Base-by-base conservation (phyloP, 37 sponge, comb jelly and placozoan species). In the Halisarca cf. caerulea region DNA sequence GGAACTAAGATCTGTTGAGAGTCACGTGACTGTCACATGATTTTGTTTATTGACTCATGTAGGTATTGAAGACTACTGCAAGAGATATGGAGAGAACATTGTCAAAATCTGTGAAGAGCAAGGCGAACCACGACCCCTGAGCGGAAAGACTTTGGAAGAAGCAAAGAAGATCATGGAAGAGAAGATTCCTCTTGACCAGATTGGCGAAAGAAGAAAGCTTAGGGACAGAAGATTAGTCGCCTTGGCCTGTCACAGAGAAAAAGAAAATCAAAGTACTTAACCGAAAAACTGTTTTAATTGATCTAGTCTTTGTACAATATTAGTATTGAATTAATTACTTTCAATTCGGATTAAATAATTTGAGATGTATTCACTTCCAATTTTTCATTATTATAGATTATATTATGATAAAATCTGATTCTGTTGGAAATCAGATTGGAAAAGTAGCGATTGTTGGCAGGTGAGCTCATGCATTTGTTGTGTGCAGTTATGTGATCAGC, bases 21-120 rank as follows among this genome's bases (percentile, higher is more conserved):
- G 24, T 23, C 64, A 62, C 30, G 23, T 23, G 24, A 27, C 30
- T 62, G 64, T 23, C 64, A 62, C n/a, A 6, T 28, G 30, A 30
- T 30, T 15, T 23, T 7, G 18, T 28, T 7, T 28, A 8, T 7
- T 7, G 6, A 20, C n/a, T 28, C 18, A 4, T 23, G 6, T 42
- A 62, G 85, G 98, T n/a, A 71, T 95, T 2, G 73, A 87, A 64
- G 95, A 98, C 84, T 98, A 98, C 90, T 93, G 94, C 60, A 58
- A 91, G 81, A 83, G 87, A 55, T 98, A 98, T 80, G 96, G 98
- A 27, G 96, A 71, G 21, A 91, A 87, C 80, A 98, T 98, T 30
- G 40, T 66, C 3, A 60, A 80, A 17, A 89, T 98, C 17, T 91
- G 94, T 44, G 68, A 91, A 69, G 81, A 72, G 36, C 92, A 95